phyloP scores from a whole-genome alignment of 2,888 invertebrate genomes.

The Coelopa pilipes region DNA sequence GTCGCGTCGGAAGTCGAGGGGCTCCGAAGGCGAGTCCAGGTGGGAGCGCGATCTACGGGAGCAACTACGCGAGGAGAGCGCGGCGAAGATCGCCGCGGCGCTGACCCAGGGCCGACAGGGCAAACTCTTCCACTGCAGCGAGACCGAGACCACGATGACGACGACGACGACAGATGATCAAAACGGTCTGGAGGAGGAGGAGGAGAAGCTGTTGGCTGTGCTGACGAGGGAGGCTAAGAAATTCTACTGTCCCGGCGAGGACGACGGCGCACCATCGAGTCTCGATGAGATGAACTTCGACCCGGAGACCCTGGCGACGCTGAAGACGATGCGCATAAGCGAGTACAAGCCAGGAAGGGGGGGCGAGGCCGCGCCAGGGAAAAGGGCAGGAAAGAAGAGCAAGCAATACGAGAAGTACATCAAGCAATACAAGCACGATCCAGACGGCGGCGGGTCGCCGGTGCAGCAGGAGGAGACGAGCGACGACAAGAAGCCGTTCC shows the following conservation, averaged over 20 bases:
- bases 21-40: neutral
- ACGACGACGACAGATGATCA: conserved; percentile 10
- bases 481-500: neutral
- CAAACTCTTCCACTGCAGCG: neutral
- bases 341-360: conserved; percentile 38
- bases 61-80: conserved; percentile 12
- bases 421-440: conserved; percentile 20
- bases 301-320: conserved; percentile 41
- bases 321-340: conserved; percentile 42
- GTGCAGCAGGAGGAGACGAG: neutral
- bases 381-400: conserved; percentile 26
- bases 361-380: neutral
- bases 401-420: conserved; percentile 34
- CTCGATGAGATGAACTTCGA: neutral
- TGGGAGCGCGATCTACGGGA: neutral
- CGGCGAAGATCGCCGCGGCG: conserved; percentile 13
- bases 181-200: conserved; percentile 24
- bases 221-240: conserved; percentile 7
- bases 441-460: neutral
- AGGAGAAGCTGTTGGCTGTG: conserved; percentile 33
- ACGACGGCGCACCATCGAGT: neutral
- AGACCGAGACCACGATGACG: neutral
- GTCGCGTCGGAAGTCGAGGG: neutral
- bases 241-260: neutral
- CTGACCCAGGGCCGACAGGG: neutral